These are phyloP conservation scores for Spodoptera exigua DNA, from an alignment of 2,888 invertebrate species.

Conservation along the genomic window DNA sequence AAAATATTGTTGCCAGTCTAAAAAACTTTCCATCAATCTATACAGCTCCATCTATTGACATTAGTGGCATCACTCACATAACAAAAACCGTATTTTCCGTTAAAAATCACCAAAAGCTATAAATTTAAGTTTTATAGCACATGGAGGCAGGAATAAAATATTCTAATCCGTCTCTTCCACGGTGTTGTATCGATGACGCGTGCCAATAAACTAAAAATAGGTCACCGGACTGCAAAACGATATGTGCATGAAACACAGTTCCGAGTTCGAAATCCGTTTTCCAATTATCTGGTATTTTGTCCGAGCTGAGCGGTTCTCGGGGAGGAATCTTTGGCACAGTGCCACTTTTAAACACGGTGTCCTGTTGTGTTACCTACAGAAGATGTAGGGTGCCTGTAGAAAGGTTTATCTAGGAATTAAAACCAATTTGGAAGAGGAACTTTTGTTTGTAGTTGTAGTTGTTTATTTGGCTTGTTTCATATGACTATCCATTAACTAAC, in stretches of 20 bases:
- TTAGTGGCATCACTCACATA: background rate
- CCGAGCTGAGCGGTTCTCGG: constrained; percentile 25
- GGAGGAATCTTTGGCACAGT: constrained; percentile 44
- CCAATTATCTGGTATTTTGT: constrained; percentile 53
- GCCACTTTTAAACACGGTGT: constrained; percentile 48
- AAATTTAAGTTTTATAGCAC: constrained; percentile 42
- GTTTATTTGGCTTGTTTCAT: constrained; percentile 1
- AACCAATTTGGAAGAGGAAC: constrained; percentile 3
- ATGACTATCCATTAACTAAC: background rate
- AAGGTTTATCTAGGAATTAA: constrained; percentile 31
- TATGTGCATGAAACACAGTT: constrained; percentile 50
- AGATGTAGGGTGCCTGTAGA: constrained; percentile 28
- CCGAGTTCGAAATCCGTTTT: constrained; percentile 48
- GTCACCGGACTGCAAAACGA: constrained; percentile 50
- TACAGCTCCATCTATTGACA: background rate
- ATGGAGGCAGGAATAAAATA: constrained; percentile 45
- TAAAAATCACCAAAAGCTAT: constrained; percentile 14
- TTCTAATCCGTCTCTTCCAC: constrained; percentile 46
- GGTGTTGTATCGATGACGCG: constrained; percentile 55
- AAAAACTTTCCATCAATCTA: background rate
- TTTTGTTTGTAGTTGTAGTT: constrained; percentile 10
- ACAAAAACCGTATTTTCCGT: background rate
- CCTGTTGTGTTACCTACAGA: constrained; percentile 26
- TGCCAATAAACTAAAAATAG: constrained; percentile 56
- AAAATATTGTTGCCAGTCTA: too few relatives aligned